phyloP scores from a whole-genome alignment of 2,797 vertebrate species.

The Falco novaeseelandiae region DNA sequence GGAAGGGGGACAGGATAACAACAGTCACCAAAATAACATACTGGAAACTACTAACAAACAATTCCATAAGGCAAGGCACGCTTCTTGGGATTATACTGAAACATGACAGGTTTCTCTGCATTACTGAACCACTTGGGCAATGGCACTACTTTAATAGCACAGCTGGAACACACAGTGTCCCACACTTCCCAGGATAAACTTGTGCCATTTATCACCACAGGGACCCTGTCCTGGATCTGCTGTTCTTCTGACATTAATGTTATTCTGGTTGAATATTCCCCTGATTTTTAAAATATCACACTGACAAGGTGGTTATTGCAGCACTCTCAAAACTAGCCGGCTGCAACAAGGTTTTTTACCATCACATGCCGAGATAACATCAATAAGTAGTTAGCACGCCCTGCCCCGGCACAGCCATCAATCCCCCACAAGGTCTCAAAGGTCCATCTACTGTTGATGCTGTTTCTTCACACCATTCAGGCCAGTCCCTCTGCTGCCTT shows the following conservation, averaged over 20 bases:
- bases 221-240: no score
- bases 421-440: no score
- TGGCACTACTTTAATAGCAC: neutral
- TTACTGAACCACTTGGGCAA: neutral
- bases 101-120: neutral
- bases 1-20: neutral
- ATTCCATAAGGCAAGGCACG: no score
- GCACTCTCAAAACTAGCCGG: no score
- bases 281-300: neutral
- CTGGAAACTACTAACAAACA: neutral
- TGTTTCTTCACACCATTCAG: no score
- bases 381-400: no score
- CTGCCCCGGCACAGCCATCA: no score
- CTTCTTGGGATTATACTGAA: neutral
- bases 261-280: neutral
- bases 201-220: neutral
- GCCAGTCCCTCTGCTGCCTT: no score
- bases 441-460: no score
- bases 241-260: neutral
- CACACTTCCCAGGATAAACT: neutral
- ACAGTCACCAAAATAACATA: neutral
- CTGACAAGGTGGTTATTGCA: no score
- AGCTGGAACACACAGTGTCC: neutral
- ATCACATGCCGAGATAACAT: no score
- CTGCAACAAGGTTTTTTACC: no score